phyloP scores from a whole-genome alignment of 2,888 invertebrate species.

The Tachina fera region DNA sequence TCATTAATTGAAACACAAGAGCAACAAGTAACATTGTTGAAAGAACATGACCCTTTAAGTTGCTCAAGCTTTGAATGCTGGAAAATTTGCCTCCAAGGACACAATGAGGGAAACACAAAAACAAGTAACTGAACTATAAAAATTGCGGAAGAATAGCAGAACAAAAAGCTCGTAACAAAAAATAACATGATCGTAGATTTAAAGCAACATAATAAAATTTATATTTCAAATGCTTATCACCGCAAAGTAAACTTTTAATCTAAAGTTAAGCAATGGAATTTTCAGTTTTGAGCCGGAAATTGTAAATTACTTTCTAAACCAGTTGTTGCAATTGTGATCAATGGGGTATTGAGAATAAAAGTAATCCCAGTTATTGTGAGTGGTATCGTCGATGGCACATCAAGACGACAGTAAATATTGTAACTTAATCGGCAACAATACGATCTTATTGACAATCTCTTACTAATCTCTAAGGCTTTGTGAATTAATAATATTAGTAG shows the following conservation, averaged over 20 bases:
- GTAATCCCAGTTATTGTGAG: no score
- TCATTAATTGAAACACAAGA: conserved; percentile 15
- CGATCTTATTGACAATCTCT: no score
- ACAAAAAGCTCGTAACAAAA: neutral
- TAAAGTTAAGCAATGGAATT: neutral
- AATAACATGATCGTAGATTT: no score
- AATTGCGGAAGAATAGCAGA: conserved; percentile 3
- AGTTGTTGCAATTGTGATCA: neutral
- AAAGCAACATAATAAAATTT: neutral
- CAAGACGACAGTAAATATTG: no score
- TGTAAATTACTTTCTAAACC: neutral
- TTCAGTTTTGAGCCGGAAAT: neutral
- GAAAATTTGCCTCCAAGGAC: conserved; percentile 28
- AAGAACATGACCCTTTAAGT: conserved; percentile 51
- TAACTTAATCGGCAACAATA: no score
- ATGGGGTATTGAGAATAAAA: no score
- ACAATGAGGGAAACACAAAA: neutral
- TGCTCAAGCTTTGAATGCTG: conserved; percentile 35
- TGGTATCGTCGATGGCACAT: no score
- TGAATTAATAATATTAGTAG: no score
- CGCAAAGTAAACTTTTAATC: neutral
- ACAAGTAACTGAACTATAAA: conserved; percentile 2
- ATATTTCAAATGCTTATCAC: neutral
- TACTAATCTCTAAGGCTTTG: no score
- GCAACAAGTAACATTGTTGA: conserved; percentile 32